Evolutionary conservation across 64 coral and sea anemone species (phyloP).

Genomic region (Acropora tenuis): DNA sequence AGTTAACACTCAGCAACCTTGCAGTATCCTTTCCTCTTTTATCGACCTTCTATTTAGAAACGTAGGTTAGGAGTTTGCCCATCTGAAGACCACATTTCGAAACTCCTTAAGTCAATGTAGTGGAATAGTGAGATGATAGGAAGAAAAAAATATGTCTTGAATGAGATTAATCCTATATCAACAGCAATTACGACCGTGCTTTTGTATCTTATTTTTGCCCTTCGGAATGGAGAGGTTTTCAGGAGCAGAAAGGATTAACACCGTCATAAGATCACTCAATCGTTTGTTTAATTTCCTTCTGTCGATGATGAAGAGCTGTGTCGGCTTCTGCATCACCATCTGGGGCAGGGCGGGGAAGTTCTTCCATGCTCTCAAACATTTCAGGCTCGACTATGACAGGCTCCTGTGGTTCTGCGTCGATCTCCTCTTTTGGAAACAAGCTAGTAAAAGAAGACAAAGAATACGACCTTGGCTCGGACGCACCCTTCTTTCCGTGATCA

Average conservation of each 20-base stretch:
- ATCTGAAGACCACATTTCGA: too few relatives aligned
- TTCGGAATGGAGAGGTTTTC: background rate
- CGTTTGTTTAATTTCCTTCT: constrained; percentile 3
- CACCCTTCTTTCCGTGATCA: background rate
- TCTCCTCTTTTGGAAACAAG: background rate
- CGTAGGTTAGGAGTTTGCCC: too few relatives aligned
- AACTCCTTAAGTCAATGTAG: too few relatives aligned
- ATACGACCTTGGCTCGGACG: background rate
- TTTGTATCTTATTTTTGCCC: too few relatives aligned
- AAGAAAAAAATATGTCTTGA: too few relatives aligned
- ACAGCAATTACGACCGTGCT: too few relatives aligned
- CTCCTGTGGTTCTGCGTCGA: background rate
- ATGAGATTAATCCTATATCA: too few relatives aligned
- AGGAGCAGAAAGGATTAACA: background rate
- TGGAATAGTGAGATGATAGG: too few relatives aligned
- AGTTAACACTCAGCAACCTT: too few relatives aligned
- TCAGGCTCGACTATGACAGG: constrained; percentile 18
- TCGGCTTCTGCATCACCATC: background rate
- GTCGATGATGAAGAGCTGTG: background rate
- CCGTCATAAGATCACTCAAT: constrained; percentile 9
- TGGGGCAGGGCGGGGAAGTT: background rate
- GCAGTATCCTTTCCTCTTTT: too few relatives aligned
- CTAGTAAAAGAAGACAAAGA: background rate
- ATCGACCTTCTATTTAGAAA: too few relatives aligned
- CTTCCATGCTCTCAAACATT: constrained; percentile 26